Conservation (phyloP, 2,797 vertebrate species). For the Triplophysa yarkandensis region DNA sequence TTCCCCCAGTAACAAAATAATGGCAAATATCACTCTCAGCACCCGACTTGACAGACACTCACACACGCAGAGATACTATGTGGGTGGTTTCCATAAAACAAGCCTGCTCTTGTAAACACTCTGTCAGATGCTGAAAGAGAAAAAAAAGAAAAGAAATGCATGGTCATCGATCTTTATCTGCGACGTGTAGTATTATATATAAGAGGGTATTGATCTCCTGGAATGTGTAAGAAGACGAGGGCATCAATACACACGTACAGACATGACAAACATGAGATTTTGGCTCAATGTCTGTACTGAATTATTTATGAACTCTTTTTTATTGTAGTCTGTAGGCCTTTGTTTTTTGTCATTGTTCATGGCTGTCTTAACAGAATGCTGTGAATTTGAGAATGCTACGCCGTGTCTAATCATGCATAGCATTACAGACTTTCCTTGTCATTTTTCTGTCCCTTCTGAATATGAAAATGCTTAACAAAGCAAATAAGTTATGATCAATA, state of each 20-base stretch:
- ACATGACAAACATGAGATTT: constrained; percentile 67
- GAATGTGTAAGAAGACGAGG: constrained; percentile 74
- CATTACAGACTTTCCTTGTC: neutral
- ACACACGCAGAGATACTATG: neutral
- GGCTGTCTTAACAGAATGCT: neutral
- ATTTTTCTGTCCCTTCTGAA: neutral
- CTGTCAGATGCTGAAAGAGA: constrained; percentile 64
- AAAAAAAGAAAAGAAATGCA: constrained; percentile 65
- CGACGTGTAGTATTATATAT: constrained; percentile 71
- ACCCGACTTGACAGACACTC: neutral
- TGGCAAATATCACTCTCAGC: constrained; percentile 5
- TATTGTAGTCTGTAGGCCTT: no score
- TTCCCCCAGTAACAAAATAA: constrained; percentile 10
- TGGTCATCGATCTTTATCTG: constrained; percentile 70
- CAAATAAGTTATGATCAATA: neutral
- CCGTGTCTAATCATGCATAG: neutral
- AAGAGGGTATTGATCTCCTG: constrained; percentile 72
- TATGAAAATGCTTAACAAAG: neutral
- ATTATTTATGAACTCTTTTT: neutral
- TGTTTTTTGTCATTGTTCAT: neutral
- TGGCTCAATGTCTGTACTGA: neutral
- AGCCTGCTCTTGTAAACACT: constrained; percentile 64
- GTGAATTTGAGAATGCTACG: neutral
- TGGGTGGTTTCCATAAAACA: constrained; percentile 49
- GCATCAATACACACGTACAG: constrained; percentile 1